Evolutionary conservation across 2,113 vertebrate species (phyloP).

Genomic region (Myodes glareolus): DNA sequence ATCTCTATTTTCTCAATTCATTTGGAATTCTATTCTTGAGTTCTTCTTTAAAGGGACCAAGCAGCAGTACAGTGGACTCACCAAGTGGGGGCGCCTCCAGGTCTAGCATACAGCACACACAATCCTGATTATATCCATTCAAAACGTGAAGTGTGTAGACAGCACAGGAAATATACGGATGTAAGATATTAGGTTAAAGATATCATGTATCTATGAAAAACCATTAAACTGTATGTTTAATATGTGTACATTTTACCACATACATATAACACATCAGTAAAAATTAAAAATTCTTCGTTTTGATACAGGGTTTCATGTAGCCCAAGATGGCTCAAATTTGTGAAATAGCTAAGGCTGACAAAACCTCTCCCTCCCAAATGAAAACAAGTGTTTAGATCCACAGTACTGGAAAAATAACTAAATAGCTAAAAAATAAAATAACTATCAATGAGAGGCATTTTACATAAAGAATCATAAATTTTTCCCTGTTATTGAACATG

Average conservation of each 20-base stretch:
- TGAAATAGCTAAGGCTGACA: background rate
- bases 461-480: background rate
- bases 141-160: background rate
- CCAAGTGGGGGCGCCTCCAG: slow-evolving; percentile 38
- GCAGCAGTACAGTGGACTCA: background rate
- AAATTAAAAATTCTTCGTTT: background rate
- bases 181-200: background rate
- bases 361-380: background rate
- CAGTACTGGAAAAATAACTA: background rate
- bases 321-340: background rate
- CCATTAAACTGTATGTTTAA: background rate
- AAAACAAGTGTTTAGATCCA: background rate
- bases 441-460: background rate
- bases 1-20: background rate
- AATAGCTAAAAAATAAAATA: background rate
- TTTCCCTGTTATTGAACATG: background rate
- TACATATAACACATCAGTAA: background rate
- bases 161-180: background rate
- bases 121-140: background rate
- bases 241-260: background rate
- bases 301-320: background rate
- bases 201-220: background rate
- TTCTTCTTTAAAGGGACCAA: background rate
- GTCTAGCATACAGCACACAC: background rate
- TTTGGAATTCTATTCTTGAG: slow-evolving; percentile 15